Evolutionary conservation across 2,113 vertebrate genomes (phyloP), one percentile per base, ranked within the genome.

Genomic region (Zosterops pallidus): DNA sequence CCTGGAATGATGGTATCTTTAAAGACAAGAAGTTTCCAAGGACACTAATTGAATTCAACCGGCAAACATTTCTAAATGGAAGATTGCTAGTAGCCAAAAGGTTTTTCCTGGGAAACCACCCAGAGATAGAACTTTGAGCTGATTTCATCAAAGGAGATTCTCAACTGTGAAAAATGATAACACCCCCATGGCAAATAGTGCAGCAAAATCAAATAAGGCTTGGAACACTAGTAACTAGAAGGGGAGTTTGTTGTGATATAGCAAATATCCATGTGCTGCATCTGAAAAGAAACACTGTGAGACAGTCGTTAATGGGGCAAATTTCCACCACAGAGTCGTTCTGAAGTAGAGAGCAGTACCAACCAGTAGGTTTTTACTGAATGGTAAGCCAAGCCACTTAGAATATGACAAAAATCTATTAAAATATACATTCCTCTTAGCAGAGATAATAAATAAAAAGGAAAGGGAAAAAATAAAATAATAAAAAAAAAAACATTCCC

Each of bases 91-190:
- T 94, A 95, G 92, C 88, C 93, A 94, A 95, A 83, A 97, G 83
- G 23, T 92, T 95, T 92, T 93, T 93, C 83, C 88, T 86, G 92
- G 93, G 95, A 95, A 97, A 94, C 60, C 92, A 95, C 93, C 88
- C 88, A 92, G 84, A 96, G 87, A 83, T 50, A 94, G 90, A 96
- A 94, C 92, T 95, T 93, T 86, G 88, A 92, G 94, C 88, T 89
- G 65, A 75, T 68, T 95, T 92, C 85, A 95, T 96, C 93, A 96
- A 96, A 96, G 94, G 76, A 94, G 88, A 93, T 89, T 92, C 72
- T 96, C 93, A 93, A 86, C 95, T 86, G 62, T 92, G 76, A 96
- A 94, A 96, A 93, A 96, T 81, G 76, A 92, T 95, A 94, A 95
- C 86, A 93, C 20, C 90, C 85, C 80, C 85, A 96, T 93, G 90